Percentiles rank a stretch among this genome's conserved stretches.
phyloP scores from a whole-genome alignment of 2,888 invertebrate genomes.

The Dugesia japonica region DNA sequence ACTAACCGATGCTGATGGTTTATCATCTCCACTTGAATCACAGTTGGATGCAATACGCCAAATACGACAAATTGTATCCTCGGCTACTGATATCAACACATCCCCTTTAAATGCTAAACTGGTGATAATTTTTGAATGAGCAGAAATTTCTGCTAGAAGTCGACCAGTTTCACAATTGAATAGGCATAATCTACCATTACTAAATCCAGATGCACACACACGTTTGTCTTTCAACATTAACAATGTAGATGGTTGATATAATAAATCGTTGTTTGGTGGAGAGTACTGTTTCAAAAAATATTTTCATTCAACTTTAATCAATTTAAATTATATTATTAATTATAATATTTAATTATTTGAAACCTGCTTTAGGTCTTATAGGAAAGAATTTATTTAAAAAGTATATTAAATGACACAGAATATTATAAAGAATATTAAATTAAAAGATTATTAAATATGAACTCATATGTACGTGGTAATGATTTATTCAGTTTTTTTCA shows the following conservation, averaged over 20 bases:
- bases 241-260: background rate
- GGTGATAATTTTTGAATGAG: background rate
- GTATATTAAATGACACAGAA: too few relatives aligned
- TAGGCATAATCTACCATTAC: background rate
- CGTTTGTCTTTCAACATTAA: background rate
- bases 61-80: background rate
- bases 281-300: background rate
- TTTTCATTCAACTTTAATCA: too few relatives aligned
- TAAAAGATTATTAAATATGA: too few relatives aligned
- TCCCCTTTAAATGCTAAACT: background rate
- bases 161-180: background rate
- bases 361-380: too few relatives aligned
- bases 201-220: background rate
- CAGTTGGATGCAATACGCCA: background rate
- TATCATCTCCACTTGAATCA: background rate
- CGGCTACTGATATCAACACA: background rate
- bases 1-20: constrained; percentile 7
- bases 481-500: too few relatives aligned
- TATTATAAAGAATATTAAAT: too few relatives aligned
- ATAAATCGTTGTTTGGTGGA: background rate
- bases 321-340: too few relatives aligned
- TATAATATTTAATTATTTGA: too few relatives aligned
- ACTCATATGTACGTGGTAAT: too few relatives aligned
- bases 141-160: background rate
- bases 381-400: too few relatives aligned